Evolutionary conservation across 2,113 vertebrate species (phyloP).

Genomic region (Notarius quadriscutis): DNA sequence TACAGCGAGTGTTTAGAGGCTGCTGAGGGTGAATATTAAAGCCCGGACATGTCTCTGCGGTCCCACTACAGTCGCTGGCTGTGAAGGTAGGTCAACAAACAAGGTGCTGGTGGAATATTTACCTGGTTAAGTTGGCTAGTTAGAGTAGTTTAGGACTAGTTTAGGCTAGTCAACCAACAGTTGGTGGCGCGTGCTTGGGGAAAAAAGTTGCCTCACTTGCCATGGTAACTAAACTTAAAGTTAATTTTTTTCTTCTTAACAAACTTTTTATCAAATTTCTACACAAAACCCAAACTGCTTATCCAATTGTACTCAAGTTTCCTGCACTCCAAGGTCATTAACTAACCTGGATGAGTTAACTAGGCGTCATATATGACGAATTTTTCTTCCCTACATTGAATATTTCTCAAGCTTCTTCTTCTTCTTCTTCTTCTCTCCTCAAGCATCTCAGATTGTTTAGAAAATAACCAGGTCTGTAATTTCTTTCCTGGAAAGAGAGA

Average conservation of each 20-base stretch:
- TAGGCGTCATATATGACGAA: too few relatives aligned
- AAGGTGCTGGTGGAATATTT: not conserved
- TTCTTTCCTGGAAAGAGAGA: too few relatives aligned
- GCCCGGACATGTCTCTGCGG: slow-evolving; percentile 50
- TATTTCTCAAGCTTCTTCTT: too few relatives aligned
- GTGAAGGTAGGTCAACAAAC: slow-evolving; percentile 51
- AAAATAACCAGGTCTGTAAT: too few relatives aligned
- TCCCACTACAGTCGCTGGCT: slow-evolving; percentile 35
- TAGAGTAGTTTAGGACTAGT: not conserved
- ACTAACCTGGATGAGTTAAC: too few relatives aligned
- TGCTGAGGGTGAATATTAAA: slow-evolving; percentile 61
- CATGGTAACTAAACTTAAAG: not conserved
- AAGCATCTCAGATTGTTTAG: too few relatives aligned
- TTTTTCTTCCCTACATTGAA: too few relatives aligned
- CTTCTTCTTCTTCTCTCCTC: too few relatives aligned
- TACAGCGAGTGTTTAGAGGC: slow-evolving; percentile 63
- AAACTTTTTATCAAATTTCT: too few relatives aligned
- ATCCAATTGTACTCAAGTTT: too few relatives aligned
- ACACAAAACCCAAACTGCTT: too few relatives aligned
- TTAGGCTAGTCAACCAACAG: not conserved
- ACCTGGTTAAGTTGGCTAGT: not conserved
- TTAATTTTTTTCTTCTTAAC: not conserved
- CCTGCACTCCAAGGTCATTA: too few relatives aligned
- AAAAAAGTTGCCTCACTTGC: slow-evolving; percentile 42
- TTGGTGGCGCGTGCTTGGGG: slow-evolving; percentile 18